Evolutionary conservation across 2,797 vertebrate genomes (phyloP).

Genomic region (Neostethus bicornis): DNA sequence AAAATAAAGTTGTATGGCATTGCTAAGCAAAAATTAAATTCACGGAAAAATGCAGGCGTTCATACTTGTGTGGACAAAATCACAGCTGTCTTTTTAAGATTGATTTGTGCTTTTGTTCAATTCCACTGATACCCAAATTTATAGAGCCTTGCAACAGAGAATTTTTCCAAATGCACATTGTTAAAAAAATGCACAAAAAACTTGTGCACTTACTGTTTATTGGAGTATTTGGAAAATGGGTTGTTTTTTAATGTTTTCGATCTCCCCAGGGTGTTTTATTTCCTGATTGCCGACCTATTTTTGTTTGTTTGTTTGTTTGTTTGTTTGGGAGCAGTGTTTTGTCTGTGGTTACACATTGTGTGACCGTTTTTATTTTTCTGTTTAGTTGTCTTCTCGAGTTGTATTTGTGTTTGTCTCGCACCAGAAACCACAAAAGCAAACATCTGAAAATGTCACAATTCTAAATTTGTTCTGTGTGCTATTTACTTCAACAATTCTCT

Average conservation of each 20-base stretch:
- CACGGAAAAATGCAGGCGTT: background rate
- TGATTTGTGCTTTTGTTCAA: no score
- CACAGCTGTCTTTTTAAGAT: background rate
- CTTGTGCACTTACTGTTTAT: no score
- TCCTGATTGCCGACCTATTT: background rate
- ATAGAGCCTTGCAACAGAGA: background rate
- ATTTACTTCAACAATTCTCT: conserved; percentile 64
- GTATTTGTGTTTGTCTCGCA: background rate
- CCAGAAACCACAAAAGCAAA: conserved; percentile 11
- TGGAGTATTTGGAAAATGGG: background rate
- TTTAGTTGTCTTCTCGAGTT: no score
- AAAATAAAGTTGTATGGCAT: conserved; percentile 26
- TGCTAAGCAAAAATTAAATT: background rate
- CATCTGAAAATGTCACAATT: no score
- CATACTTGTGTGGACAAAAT: background rate
- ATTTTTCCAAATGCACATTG: no score
- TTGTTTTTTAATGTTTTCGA: background rate
- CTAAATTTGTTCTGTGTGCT: conserved; percentile 52
- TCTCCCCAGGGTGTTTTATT: background rate
- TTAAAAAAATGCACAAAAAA: no score
- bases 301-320: background rate
- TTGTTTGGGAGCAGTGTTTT: background rate
- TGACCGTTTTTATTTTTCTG: background rate
- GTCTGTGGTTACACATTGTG: background rate
- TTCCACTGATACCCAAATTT: background rate